Conservation (phyloP, 2,797 vertebrate genomes). For the Sphenodon punctatus region DNA sequence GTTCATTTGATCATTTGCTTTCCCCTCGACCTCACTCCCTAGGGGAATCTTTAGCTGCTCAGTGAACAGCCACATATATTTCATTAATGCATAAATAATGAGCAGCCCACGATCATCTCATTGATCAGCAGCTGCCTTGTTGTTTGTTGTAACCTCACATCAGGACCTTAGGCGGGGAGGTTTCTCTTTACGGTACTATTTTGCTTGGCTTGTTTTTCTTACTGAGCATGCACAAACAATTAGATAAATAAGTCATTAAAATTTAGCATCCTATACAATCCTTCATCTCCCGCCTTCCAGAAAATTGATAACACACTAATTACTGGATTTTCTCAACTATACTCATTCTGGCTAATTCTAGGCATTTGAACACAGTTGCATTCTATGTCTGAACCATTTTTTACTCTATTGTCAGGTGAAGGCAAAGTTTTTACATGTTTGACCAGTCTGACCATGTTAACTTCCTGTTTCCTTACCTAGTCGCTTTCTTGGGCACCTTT, state of each 20-base stretch:
- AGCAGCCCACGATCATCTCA: constrained; percentile 34
- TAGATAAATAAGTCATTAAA: background rate
- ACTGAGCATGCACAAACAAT: background rate
- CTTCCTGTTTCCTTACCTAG: no score
- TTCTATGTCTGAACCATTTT: background rate
- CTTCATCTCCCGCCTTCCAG: background rate
- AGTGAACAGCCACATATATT: constrained; percentile 45
- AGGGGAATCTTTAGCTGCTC: constrained; percentile 46
- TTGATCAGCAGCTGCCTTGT: constrained; percentile 28
- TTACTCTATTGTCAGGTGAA: background rate
- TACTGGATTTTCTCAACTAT: background rate
- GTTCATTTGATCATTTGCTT: constrained; percentile 41
- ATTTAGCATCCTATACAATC: background rate
- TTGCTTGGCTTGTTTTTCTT: background rate
- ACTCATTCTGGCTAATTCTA: background rate
- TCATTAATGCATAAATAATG: constrained; percentile 43
- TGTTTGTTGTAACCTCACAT: constrained; percentile 19
- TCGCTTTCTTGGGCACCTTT: no score
- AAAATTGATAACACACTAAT: background rate
- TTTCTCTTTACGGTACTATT: background rate
- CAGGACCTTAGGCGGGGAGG: background rate
- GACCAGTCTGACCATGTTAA: no score
- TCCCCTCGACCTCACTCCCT: constrained; percentile 27
- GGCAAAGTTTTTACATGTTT: background rate
- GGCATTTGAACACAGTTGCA: background rate